Conservation (phyloP, 2,797 vertebrate species). For the Pteropus rufus region DNA sequence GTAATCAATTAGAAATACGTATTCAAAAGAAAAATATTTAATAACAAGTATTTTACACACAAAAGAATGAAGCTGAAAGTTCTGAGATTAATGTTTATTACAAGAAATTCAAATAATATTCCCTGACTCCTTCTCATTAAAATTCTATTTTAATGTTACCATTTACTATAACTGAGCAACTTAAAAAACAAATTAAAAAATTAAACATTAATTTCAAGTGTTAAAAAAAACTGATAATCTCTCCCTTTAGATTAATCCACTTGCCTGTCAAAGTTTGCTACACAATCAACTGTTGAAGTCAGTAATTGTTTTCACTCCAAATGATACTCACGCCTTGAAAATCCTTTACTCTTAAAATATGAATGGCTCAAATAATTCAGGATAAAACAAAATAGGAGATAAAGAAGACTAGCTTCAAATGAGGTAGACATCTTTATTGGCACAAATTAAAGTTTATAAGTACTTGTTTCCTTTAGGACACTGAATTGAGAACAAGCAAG, state of each 20-base stretch:
- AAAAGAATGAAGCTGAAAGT: neutral
- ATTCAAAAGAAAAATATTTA: constrained; percentile 8
- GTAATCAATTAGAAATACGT: neutral
- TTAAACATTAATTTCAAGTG: neutral
- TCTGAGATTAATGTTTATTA: neutral
- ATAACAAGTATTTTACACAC: neutral
- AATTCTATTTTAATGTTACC: neutral
- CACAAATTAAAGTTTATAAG: neutral
- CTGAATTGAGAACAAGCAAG: neutral
- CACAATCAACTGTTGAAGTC: neutral
- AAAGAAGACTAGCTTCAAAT: neutral
- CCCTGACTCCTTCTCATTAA: neutral
- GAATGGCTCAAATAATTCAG: neutral
- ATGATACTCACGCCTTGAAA: neutral
- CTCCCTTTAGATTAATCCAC: neutral
- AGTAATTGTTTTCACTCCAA: neutral
- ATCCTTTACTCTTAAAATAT: neutral
- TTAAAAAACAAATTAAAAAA: neutral
- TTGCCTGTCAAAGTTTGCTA: neutral
- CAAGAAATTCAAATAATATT: constrained; percentile 18
- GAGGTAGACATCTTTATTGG: neutral
- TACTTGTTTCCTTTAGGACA: neutral
- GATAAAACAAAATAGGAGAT: neutral
- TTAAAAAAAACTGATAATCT: neutral
- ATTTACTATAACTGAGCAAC: neutral